Conservation (phyloP, 2,797 vertebrate genomes). For the Mus spretus region DNA sequence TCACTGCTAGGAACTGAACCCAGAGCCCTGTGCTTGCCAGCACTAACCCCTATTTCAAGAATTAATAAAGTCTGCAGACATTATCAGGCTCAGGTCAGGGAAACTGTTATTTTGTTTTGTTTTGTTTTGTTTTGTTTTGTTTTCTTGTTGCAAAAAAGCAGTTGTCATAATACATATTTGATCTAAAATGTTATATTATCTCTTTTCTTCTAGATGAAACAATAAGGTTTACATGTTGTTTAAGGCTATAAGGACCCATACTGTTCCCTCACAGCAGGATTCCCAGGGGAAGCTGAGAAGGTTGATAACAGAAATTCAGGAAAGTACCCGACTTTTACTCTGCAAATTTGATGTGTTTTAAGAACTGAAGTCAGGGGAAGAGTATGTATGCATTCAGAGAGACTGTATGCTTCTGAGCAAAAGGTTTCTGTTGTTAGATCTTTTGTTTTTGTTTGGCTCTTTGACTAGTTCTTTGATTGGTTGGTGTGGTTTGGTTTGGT, state of each 20-base stretch:
- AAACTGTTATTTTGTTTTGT: neutral
- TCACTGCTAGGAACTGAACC: neutral
- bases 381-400: slow-evolving; percentile 62
- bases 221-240: slow-evolving; percentile 28
- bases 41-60: neutral
- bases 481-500: neutral
- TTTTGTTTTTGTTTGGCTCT: neutral
- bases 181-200: slow-evolving; percentile 31
- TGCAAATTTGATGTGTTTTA: slow-evolving; percentile 70
- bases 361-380: slow-evolving; percentile 69
- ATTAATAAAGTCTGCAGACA: slow-evolving; percentile 11
- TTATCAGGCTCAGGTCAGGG: neutral
- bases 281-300: slow-evolving; percentile 27
- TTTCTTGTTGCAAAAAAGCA: slow-evolving; percentile 18
- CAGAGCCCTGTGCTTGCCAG: neutral
- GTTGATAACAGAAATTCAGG: slow-evolving; percentile 54
- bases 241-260: neutral
- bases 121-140: neutral
- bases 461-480: neutral
- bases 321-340: slow-evolving; percentile 63
- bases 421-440: slow-evolving; percentile 19
- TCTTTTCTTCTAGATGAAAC: slow-evolving; percentile 51
- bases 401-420: slow-evolving; percentile 13
- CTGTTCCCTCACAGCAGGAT: neutral
- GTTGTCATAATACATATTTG: slow-evolving; percentile 27